These are phyloP conservation scores for Chauna torquata DNA, from an alignment of 2,113 vertebrate species.

Conservation along the genomic window DNA sequence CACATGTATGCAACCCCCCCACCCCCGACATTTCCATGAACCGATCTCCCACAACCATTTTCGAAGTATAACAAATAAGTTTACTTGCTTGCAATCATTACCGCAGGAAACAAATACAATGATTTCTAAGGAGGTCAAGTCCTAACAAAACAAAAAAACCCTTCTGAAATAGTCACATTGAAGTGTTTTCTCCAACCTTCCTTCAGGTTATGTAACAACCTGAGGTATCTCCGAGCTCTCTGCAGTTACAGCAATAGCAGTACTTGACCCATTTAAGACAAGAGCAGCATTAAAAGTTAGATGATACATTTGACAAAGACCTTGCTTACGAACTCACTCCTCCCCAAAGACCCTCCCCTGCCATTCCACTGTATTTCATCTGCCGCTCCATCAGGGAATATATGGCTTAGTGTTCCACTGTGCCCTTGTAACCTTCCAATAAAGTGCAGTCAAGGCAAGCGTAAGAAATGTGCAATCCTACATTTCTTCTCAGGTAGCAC, in stretches of 20 bases:
- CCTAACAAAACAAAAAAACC: neutral
- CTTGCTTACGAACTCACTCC: neutral
- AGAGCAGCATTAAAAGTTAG: neutral
- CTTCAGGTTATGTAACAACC: neutral
- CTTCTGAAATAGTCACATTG: neutral
- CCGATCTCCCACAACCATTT: neutral
- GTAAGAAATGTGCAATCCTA: fast-evolving
- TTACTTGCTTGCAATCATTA: neutral
- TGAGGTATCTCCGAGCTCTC: neutral
- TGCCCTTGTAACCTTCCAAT: neutral
- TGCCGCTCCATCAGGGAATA: neutral
- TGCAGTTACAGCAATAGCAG: neutral
- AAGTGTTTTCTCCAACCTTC: neutral
- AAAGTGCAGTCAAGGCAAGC: neutral
- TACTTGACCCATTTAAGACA: neutral
- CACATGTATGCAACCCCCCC: neutral
- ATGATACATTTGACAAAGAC: neutral
- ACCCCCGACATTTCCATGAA: fast-evolving
- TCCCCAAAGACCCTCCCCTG: neutral
- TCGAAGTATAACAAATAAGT: neutral
- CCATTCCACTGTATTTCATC: neutral
- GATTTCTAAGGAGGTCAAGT: neutral
- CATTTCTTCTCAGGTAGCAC: neutral
- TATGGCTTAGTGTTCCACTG: neutral
- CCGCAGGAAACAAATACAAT: neutral